Percentiles rank a stretch among this genome's conserved stretches.
These are phyloP conservation scores for Ormia ochracea DNA, from an alignment of 2,888 invertebrate genomes.

Conservation along the genomic window DNA sequence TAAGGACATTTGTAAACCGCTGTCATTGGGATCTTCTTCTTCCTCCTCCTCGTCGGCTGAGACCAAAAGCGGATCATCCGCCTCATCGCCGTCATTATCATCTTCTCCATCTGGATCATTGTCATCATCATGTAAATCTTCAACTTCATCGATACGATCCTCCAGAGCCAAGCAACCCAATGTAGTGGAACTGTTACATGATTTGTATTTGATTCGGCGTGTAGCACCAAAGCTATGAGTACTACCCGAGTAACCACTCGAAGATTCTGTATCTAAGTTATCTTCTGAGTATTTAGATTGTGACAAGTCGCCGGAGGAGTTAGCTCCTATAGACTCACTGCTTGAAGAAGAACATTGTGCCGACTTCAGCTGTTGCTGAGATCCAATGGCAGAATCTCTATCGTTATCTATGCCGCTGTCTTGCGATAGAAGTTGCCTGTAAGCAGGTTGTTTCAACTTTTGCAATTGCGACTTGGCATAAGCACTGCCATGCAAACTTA, in stretches of 20 bases:
- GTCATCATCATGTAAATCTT: conserved; percentile 68
- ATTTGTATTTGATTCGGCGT: conserved; percentile 69
- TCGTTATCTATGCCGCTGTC: conserved; percentile 76
- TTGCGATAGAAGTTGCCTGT: conserved; percentile 72
- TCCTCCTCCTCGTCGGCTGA: conserved; percentile 63
- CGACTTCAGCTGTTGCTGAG: conserved; percentile 65
- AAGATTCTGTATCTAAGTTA: conserved; percentile 63
- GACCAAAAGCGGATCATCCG: conserved; percentile 27
- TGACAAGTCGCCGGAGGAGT: conserved; percentile 65
- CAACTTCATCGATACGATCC: conserved; percentile 72
- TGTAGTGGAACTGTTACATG: conserved; percentile 70
- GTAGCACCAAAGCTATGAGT: conserved; percentile 53
- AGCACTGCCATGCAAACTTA: conserved; percentile 69
- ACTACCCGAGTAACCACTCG: conserved; percentile 58
- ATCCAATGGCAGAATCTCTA: conserved; percentile 62
- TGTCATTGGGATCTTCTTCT: conserved; percentile 52
- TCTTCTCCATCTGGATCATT: conserved; percentile 65
- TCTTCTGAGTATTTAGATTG: conserved; percentile 65
- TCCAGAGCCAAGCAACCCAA: conserved; percentile 70
- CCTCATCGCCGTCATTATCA: conserved; percentile 57
- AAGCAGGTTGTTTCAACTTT: conserved; percentile 64
- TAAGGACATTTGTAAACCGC: conserved; percentile 52
- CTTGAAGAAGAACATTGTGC: conserved; percentile 68
- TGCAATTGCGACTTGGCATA: conserved; percentile 69
- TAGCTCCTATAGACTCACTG: conserved; percentile 72